phyloP scores from a whole-genome alignment of 2,797 vertebrate genomes.

The Sparidentex hasta region DNA sequence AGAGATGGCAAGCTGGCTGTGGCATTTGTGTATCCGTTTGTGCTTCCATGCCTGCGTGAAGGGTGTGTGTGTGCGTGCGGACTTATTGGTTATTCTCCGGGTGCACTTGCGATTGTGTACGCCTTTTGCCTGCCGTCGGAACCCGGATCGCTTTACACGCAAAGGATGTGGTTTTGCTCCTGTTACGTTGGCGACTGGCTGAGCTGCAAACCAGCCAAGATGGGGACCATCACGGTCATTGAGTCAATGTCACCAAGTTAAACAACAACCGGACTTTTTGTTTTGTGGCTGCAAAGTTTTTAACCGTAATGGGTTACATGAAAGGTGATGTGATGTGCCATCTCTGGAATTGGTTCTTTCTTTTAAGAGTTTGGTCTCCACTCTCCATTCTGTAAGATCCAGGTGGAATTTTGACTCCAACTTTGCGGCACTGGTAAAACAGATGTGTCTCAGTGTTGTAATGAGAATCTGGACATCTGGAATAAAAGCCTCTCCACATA shows the following conservation, averaged over 20 bases:
- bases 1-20: slow-evolving; percentile 80
- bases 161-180: slow-evolving; percentile 39
- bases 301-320: not conserved
- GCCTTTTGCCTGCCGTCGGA: slow-evolving; percentile 42
- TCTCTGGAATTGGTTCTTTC: not conserved
- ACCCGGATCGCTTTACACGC: slow-evolving; percentile 29
- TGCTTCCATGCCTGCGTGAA: slow-evolving; percentile 59
- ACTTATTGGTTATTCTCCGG: slow-evolving; percentile 50
- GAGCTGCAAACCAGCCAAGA: not conserved
- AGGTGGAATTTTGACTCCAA: slow-evolving; percentile 1
- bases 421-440: not conserved
- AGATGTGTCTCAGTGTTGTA: not conserved
- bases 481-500: not conserved
- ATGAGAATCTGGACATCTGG: not conserved
- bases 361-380: not conserved
- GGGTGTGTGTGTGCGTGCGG: slow-evolving; percentile 31
- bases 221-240: not conserved
- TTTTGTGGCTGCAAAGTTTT: slow-evolving; percentile 2
- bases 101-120: slow-evolving; percentile 43
- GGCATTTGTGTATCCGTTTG: slow-evolving; percentile 75
- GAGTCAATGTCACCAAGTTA: not conserved
- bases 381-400: not conserved
- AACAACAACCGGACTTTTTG: not conserved
- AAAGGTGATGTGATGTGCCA: slow-evolving; percentile 13
- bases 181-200: not conserved